These are phyloP conservation scores for Agrotis segetum DNA, from an alignment of 2,888 invertebrate genomes.

Conservation along the genomic window DNA sequence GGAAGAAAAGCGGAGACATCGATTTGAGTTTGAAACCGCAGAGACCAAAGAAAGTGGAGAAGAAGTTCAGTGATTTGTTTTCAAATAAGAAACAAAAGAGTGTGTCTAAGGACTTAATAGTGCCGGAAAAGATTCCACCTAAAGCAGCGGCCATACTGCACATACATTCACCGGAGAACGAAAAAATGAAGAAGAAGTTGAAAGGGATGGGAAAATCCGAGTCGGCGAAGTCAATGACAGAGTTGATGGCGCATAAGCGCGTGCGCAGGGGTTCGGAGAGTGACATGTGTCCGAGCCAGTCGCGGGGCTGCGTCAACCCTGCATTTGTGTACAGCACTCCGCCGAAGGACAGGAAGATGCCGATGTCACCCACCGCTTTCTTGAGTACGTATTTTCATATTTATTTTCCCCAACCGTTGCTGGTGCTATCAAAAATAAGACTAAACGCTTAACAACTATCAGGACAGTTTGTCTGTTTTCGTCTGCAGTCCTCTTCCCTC, in stretches of 20 bases:
- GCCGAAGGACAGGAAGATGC: constrained; percentile 86
- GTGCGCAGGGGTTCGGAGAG: constrained; percentile 87
- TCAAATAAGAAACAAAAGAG: constrained; percentile 87
- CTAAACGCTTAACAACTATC: constrained; percentile 35
- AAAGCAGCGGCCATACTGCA: constrained; percentile 92
- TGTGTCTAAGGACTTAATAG: constrained; percentile 83
- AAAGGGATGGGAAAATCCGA: constrained; percentile 85
- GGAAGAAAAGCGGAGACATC: constrained; percentile 85
- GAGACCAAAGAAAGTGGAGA: constrained; percentile 83
- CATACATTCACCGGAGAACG: constrained; percentile 87
- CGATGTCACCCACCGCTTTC: constrained; percentile 85
- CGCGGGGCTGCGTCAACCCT: constrained; percentile 84
- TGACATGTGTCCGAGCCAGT: constrained; percentile 80
- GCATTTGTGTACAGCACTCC: constrained; percentile 90
- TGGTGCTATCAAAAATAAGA: constrained; percentile 40
- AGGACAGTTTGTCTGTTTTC: constrained; percentile 42
- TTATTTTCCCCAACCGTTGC: constrained; percentile 35
- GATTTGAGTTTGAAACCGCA: constrained; percentile 85
- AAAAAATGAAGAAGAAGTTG: constrained; percentile 82
- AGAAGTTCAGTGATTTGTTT: constrained; percentile 88
- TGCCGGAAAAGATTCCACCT: constrained; percentile 90
- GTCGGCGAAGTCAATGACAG: constrained; percentile 82
- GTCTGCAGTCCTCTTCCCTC: constrained; percentile 26
- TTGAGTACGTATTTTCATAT: constrained; percentile 83
- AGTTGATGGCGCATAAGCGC: constrained; percentile 76